Percentiles rank a stretch among this genome's conserved stretches.
Evolutionary conservation across 2,888 invertebrate species (phyloP).

Genomic region (Helicoverpa assulta): DNA sequence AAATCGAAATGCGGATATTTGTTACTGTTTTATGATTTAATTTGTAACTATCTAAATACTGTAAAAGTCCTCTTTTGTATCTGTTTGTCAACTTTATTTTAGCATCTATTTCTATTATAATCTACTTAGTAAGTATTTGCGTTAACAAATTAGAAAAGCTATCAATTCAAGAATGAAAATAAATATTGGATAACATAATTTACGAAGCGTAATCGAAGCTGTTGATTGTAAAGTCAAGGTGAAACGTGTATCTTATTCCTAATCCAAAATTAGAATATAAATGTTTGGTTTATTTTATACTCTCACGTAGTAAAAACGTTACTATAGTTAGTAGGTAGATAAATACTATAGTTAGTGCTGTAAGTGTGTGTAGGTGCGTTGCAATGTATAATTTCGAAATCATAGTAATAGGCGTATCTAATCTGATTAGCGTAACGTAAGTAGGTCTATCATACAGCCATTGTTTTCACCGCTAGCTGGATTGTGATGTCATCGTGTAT

Average conservation of each 20-base stretch:
- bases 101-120: neutral
- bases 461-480: constrained; percentile 30
- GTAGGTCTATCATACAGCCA: constrained; percentile 41
- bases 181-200: constrained; percentile 24
- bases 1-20: too few species aligned
- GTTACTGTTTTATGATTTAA: too few species aligned
- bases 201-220: constrained; percentile 6
- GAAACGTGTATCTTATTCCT: constrained; percentile 13
- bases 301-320: constrained; percentile 22
- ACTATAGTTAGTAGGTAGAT: constrained; percentile 26
- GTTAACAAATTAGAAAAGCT: constrained; percentile 1
- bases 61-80: too few species aligned
- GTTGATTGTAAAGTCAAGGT: constrained; percentile 43
- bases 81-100: neutral
- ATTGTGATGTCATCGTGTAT: constrained; percentile 37
- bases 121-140: constrained; percentile 1
- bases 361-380: constrained; percentile 18
- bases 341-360: too few species aligned
- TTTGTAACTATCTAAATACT: too few species aligned
- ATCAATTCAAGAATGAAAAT: constrained; percentile 36
- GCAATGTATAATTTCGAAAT: constrained; percentile 47
- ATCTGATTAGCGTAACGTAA: constrained; percentile 48
- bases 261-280: constrained; percentile 38
- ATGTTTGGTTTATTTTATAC: constrained; percentile 27
- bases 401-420: constrained; percentile 44